Base-by-base conservation (phyloP, 2,113 vertebrate genomes). In the Gasterosteus aculeatus region DNA sequence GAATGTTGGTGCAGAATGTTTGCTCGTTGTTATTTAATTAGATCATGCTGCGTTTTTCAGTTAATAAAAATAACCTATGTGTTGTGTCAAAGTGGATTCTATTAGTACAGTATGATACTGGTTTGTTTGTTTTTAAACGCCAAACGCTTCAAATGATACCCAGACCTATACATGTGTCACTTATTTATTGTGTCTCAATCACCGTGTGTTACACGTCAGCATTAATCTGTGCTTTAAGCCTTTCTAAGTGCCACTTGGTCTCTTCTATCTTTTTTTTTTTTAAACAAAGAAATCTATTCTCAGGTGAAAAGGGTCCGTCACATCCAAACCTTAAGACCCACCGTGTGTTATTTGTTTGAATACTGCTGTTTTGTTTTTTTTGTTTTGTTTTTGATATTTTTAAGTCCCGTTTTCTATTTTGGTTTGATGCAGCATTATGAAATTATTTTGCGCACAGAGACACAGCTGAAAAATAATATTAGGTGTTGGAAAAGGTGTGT, bases 271-370 rank as follows among this genome's bases (percentile, higher is more conserved):
- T 59, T 62, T 70, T 38, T 51, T 38, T 38, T 38, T 38, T 38
- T 26, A 26, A 38, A 71, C 41, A 84, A 78, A 85, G 9, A 75
- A 84, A 75, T 72, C 71, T 80, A 84, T 85, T 88, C 91, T 92
- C 90, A 92, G 90, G 91, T 90, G 85, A 78, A 82, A 88, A 75
- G 42, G 80, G 72, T 85, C 65, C 60, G 29, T 79, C 47, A 68
- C 66, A 85, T 73, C 70, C 80, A 56, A 74, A 84, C 79, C 80
- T 83, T 69, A 73, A 59, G 1, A 69, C 26, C 87, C 70, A 81
- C 85, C 71, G 0, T 42, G 26, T 57, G 49, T 31, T 42, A 31
- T 71, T 69, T 62, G 35, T 12, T 54, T 22, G 0, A 51, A 10
- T 9, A 31, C 62, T 66, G 56, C 72, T 61, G 60, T 78, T 78